These are phyloP conservation scores for Rhizoglyphus robini DNA, from an alignment of 1,140 invertebrate genomes.

Conservation along the genomic window DNA sequence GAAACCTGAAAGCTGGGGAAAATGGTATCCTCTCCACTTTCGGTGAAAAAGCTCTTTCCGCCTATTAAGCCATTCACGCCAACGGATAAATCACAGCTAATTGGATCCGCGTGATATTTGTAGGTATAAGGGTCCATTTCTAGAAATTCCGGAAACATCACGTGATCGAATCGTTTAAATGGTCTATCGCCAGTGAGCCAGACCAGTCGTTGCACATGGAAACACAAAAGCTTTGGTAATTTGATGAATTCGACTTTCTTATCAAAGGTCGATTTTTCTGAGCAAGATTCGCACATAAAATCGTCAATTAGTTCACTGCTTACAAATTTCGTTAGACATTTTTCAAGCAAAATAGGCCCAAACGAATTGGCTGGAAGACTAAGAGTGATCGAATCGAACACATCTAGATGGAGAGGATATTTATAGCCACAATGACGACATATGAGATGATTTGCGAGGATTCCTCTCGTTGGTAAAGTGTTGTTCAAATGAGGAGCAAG, in stretches of 20 bases:
- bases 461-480: conserved; percentile 54
- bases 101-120: conserved; percentile 29
- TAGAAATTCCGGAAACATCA: conserved; percentile 68
- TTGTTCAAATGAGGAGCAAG: conserved; percentile 17
- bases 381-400: conserved; percentile 72
- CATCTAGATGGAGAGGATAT: conserved; percentile 70
- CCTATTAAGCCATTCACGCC: not conserved
- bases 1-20: too few relatives aligned
- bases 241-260: conserved; percentile 27
- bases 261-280: conserved; percentile 23
- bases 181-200: conserved; percentile 58
- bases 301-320: conserved; percentile 64
- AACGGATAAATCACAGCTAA: not conserved
- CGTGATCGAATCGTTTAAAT: conserved; percentile 67
- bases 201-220: conserved; percentile 70
- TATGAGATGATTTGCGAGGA: conserved; percentile 65
- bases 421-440: conserved; percentile 65
- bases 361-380: conserved; percentile 42
- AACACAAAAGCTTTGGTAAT: conserved; percentile 61
- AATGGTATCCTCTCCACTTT: not conserved
- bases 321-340: conserved; percentile 63
- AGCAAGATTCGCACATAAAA: conserved; percentile 67
- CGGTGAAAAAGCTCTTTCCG: not conserved
- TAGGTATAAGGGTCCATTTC: conserved; percentile 54
- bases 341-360: conserved; percentile 43